A percentile compares a stretch with the other conserved stretches of the same genome.
Conservation (phyloP, 1,140 invertebrate species). For the Macrocentrus cingulum region DNA sequence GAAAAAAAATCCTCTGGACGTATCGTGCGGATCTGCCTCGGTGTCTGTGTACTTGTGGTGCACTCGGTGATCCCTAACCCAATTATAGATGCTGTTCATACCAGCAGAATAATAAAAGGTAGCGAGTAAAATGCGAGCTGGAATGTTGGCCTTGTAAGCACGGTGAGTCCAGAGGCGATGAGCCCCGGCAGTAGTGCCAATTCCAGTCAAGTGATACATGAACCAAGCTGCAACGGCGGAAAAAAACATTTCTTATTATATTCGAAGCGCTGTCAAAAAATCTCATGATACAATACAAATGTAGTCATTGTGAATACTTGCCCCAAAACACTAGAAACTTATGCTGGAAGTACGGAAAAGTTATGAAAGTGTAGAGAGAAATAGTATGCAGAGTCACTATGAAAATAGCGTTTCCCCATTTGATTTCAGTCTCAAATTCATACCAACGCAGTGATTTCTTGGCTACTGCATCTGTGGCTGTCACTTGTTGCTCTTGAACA, state of each 20-base stretch:
- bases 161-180: slow-evolving; percentile 85
- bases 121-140: slow-evolving; percentile 71
- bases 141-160: slow-evolving; percentile 78
- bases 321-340: slow-evolving; percentile 15
- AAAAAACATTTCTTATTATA: not conserved
- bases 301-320: slow-evolving; percentile 4
- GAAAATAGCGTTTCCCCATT: slow-evolving; percentile 35
- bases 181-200: slow-evolving; percentile 59
- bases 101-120: slow-evolving; percentile 71
- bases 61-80: slow-evolving; percentile 81
- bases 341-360: slow-evolving; percentile 17
- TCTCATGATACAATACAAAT: not conserved
- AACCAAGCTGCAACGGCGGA: not conserved
- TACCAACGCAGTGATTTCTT: slow-evolving; percentile 10
- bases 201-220: not conserved
- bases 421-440: slow-evolving; percentile 42
- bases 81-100: slow-evolving; percentile 70
- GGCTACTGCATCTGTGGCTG: not conserved
- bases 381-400: slow-evolving; percentile 6
- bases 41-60: slow-evolving; percentile 92
- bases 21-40: slow-evolving; percentile 87
- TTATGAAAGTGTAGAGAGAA: slow-evolving; percentile 6
- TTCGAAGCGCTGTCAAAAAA: not conserved
- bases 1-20: slow-evolving; percentile 88
- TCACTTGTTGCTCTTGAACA: not conserved